Base-by-base conservation (phyloP, 2,113 vertebrate species). In the Camarhynchus parvulus region DNA sequence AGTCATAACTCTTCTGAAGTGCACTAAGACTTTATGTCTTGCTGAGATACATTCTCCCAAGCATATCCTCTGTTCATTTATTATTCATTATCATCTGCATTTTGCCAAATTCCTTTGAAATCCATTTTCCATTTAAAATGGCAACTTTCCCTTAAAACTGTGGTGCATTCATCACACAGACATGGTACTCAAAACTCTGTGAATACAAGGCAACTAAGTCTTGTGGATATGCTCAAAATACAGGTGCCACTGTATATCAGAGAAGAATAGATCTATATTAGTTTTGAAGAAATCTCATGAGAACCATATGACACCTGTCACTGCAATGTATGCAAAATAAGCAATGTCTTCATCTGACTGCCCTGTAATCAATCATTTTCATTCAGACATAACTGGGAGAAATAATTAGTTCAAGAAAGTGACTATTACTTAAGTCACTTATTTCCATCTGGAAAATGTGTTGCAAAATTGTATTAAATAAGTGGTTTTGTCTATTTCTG, bases 41-140 rank as follows among this genome's bases (percentile, higher is more conserved):
- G 90, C 89, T 95, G 90, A 97, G 92, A 94, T 55, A 89, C 44
- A 49, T 69, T 90, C 91, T 92, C 68, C 52, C 33, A 63, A 94
- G 53, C 67, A 47, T 13, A 87, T 77, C 50, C 59, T 92, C 64
- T 66, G 15, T 49, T 88, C 94, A 97, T 97, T 94, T 90, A 97
- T 97, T 98, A 97, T 96, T 97, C 76, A 97, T 87, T 53, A 53
- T 80, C 56, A 92, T 92, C 89, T 95, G 44, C 89, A 92, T 83
- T 93, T 96, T 95, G 80, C 76, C 15, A 15, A 96, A 96, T 91
- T 96, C 81, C 74, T 95, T 30, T 73, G 89, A 97, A 96, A 94
- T 12, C 24, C 42, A 75, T 81, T 96, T 92, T 47, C 59, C 85
- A 67, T 83, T 96, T 95, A 91, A 90, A 73, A 85, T 52, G 74